phyloP scores from a whole-genome alignment of 1,140 invertebrate genomes.

The Rhynchophorus ferrugineus region DNA sequence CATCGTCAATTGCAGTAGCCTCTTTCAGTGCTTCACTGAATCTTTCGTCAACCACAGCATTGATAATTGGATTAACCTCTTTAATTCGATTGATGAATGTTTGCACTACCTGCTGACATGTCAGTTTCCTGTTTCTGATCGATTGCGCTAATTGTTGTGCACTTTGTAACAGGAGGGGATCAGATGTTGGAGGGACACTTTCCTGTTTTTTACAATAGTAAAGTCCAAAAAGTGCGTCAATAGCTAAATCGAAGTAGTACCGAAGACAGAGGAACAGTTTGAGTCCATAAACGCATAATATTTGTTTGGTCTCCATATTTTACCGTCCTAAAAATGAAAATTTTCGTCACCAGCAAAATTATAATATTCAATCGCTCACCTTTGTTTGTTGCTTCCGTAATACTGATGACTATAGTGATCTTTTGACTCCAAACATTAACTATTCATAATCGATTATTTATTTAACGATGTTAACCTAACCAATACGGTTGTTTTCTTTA shows the following conservation, averaged over 20 bases:
- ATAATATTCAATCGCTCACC: no score
- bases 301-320: no score
- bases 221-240: conserved; percentile 45
- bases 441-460: no score
- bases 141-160: conserved; percentile 54
- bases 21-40: conserved; percentile 69
- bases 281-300: conserved; percentile 2
- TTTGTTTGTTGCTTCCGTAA: no score
- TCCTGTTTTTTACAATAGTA: conserved; percentile 50
- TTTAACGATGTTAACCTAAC: no score
- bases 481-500: no score
- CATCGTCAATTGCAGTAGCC: conserved; percentile 62
- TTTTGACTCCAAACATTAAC: no score
- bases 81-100: conserved; percentile 71
- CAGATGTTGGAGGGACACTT: conserved; percentile 49
- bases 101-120: conserved; percentile 62
- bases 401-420: no score
- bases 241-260: conserved; percentile 38
- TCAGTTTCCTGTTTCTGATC: conserved; percentile 56
- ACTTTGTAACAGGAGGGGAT: conserved; percentile 55
- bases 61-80: conserved; percentile 69
- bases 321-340: no score
- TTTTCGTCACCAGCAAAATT: no score
- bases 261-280: conserved; percentile 20
- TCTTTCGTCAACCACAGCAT: conserved; percentile 74